Evolutionary conservation across 2,797 vertebrate genomes (phyloP).

Genomic region (Arrhamphus sclerolepis): DNA sequence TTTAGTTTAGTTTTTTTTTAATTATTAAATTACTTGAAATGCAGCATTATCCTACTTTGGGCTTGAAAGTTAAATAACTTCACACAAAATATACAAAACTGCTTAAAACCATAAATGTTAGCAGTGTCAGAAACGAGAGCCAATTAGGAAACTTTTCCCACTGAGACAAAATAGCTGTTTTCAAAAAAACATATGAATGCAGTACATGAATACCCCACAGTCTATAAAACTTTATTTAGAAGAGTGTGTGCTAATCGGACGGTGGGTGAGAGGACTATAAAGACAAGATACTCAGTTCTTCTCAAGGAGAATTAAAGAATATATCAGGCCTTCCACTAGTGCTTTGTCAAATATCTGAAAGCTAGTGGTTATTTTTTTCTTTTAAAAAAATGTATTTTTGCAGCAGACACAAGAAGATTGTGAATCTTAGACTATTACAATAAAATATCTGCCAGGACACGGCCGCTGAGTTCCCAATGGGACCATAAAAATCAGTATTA

Average conservation of each 20-base stretch:
- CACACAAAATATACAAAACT: not conserved
- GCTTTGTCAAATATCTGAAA: constrained; percentile 10
- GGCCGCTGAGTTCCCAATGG: constrained; percentile 46
- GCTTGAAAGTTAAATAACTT: constrained; percentile 20
- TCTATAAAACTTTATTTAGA: constrained; percentile 53
- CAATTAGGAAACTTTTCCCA: constrained; percentile 6
- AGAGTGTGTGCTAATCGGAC: constrained; percentile 14
- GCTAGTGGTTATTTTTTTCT: too few relatives aligned
- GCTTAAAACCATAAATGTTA: constrained; percentile 10
- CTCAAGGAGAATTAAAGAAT: constrained; percentile 9
- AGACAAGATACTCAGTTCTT: constrained; percentile 23
- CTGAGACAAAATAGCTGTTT: constrained; percentile 36
- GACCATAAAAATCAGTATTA: constrained; percentile 58
- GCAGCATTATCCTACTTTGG: constrained; percentile 9
- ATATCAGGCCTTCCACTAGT: constrained; percentile 8
- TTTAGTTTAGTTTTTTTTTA: not conserved
- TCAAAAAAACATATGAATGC: constrained; percentile 22
- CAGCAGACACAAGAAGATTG: constrained; percentile 28
- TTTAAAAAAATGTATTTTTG: constrained; percentile 6
- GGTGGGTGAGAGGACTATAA: constrained; percentile 36
- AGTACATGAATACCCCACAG: not conserved
- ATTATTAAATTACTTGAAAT: constrained; percentile 15
- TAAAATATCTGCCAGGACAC: constrained; percentile 41
- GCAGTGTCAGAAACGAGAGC: constrained; percentile 19
- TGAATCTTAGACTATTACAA: constrained; percentile 20